These are phyloP conservation scores for Cydia pomonella DNA, from an alignment of 1,140 invertebrate genomes.

Conservation along the genomic window DNA sequence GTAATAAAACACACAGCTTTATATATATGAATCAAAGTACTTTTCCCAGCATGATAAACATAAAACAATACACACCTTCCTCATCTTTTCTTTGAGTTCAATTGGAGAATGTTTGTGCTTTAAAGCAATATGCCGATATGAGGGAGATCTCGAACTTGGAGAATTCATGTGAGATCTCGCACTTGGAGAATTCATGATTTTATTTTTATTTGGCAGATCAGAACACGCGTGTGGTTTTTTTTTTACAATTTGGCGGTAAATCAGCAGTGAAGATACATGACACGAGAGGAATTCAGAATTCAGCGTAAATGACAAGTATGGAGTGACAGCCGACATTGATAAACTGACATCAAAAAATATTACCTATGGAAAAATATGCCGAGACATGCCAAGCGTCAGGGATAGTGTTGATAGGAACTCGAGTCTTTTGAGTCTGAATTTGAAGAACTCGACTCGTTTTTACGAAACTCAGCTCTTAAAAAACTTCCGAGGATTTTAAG, in stretches of 20 bases:
- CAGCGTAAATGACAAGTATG: neutral
- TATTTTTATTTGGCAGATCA: constrained; percentile 1
- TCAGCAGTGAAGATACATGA: no score
- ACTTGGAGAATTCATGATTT: constrained; percentile 20
- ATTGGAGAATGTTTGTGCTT: constrained; percentile 61
- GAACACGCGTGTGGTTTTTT: no score
- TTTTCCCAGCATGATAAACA: constrained; percentile 8
- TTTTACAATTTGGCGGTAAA: neutral
- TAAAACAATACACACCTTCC: constrained; percentile 54
- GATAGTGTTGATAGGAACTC: no score
- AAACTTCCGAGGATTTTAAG: no score
- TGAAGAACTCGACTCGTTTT: no score
- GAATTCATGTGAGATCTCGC: constrained; percentile 47
- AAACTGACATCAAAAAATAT: neutral
- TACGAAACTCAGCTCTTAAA: no score
- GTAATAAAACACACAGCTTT: constrained; percentile 40
- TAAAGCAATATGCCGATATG: constrained; percentile 59
- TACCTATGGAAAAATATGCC: neutral
- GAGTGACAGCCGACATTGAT: neutral
- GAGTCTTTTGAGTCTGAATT: no score
- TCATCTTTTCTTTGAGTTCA: constrained; percentile 70
- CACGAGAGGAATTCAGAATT: neutral
- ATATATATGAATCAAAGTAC: neutral
- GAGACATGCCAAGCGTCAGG: no score
- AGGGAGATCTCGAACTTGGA: constrained; percentile 52